phyloP scores from a whole-genome alignment of 1,140 invertebrate species.

The Zaprionus ornatus region DNA sequence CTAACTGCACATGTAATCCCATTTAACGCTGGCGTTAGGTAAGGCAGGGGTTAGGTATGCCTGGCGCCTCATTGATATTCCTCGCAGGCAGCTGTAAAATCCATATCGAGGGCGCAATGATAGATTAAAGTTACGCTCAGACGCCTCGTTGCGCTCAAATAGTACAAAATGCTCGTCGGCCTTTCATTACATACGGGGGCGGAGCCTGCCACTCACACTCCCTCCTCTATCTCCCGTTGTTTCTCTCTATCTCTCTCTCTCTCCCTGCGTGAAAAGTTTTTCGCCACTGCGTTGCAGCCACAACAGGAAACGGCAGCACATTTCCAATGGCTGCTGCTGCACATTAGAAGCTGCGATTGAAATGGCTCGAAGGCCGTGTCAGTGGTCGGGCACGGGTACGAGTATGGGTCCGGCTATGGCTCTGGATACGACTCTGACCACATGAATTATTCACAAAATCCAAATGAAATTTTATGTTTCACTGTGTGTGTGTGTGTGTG shows the following conservation, averaged over 20 bases:
- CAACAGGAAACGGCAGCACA: slow-evolving; percentile 40
- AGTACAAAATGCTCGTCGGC: slow-evolving; percentile 39
- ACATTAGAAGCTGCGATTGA: slow-evolving; percentile 48
- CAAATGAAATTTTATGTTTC: slow-evolving; percentile 15
- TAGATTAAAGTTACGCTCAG: slow-evolving; percentile 68
- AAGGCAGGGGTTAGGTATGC: not conserved
- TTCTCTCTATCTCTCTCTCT: no score
- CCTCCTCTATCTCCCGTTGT: no score
- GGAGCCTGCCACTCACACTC: no score
- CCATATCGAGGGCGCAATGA: slow-evolving; percentile 52
- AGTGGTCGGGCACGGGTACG: not conserved
- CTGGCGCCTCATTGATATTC: slow-evolving; percentile 55
- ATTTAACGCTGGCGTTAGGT: not conserved
- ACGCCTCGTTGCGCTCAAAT: slow-evolving; percentile 49
- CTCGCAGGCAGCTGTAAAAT: slow-evolving; percentile 30
- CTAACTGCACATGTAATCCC: slow-evolving; percentile 3
- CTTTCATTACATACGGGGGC: not conserved
- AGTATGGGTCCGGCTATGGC: not conserved
- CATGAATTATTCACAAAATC: slow-evolving; percentile 52
- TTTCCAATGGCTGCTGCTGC: slow-evolving; percentile 15
- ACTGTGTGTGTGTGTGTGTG: not conserved
- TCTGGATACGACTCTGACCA: slow-evolving; percentile 20
- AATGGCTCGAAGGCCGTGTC: slow-evolving; percentile 34
- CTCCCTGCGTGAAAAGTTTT: slow-evolving; percentile 16
- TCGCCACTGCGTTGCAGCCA: slow-evolving; percentile 23